phyloP scores from a whole-genome alignment of 2,888 invertebrate species.

The Ochropleura plecta region DNA sequence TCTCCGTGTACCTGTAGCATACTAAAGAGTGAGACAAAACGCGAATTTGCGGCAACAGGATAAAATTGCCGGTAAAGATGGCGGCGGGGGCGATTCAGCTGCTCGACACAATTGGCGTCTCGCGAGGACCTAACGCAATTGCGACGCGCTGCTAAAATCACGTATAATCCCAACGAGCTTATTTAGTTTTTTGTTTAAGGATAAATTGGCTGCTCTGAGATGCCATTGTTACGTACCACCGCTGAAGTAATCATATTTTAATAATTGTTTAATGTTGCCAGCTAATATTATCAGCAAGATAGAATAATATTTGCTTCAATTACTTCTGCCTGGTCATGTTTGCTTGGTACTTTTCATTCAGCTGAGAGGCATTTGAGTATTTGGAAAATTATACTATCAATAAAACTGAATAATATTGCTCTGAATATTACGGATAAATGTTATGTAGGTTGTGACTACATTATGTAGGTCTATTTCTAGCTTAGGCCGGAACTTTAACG shows the following conservation, averaged over 20 bases:
- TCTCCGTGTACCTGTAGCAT: slow-evolving; percentile 21
- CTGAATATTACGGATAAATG: too few species aligned
- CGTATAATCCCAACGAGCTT: slow-evolving; percentile 38
- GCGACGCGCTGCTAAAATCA: slow-evolving; percentile 52
- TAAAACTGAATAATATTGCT: not conserved
- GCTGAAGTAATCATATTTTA: slow-evolving; percentile 1
- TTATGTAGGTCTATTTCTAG: not conserved
- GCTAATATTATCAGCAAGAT: not conserved
- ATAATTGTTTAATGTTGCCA: slow-evolving; percentile 14
- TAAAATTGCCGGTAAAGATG: slow-evolving; percentile 55
- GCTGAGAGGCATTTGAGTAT: not conserved
- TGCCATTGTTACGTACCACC: slow-evolving; percentile 27
- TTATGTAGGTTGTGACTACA: too few species aligned
- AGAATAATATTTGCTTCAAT: slow-evolving; percentile 1
- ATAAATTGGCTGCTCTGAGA: slow-evolving; percentile 32
- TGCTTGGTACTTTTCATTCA: slow-evolving; percentile 15
- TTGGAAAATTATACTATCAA: not conserved
- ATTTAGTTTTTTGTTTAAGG: slow-evolving; percentile 49
- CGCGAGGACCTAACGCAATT: slow-evolving; percentile 54
- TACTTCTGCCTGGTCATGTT: slow-evolving; percentile 25
- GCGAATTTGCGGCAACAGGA: slow-evolving; percentile 53
- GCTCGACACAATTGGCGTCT: slow-evolving; percentile 55
- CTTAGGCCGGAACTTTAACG: not conserved
- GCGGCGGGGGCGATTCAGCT: slow-evolving; percentile 39
- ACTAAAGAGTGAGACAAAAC: slow-evolving; percentile 49